phyloP scores from a whole-genome alignment of 2,113 vertebrate genomes.

The Beaufortia kweichowensis region DNA sequence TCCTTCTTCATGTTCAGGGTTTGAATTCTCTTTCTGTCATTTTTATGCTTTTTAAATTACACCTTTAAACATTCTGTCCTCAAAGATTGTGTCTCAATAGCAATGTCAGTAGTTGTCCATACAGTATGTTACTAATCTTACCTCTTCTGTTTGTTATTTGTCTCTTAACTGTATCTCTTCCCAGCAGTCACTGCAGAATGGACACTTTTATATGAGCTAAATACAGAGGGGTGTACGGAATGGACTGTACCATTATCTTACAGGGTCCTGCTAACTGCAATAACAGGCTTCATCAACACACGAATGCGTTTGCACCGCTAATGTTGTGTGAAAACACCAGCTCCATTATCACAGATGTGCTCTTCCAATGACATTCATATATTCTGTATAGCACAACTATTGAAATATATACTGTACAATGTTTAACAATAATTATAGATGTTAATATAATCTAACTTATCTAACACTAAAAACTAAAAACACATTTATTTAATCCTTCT shows the following conservation, averaged over 20 bases:
- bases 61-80: slow-evolving; percentile 55
- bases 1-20: slow-evolving; percentile 65
- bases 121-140: slow-evolving; percentile 63
- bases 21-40: slow-evolving; percentile 38
- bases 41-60: slow-evolving; percentile 41
- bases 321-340: neutral
- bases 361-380: slow-evolving; percentile 65
- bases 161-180: slow-evolving; percentile 71
- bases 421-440: no score
- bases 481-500: no score
- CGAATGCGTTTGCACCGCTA: slow-evolving; percentile 44
- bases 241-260: slow-evolving; percentile 59
- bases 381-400: no score
- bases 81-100: slow-evolving; percentile 24
- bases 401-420: no score
- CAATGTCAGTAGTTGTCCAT: slow-evolving; percentile 40
- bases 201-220: slow-evolving; percentile 75
- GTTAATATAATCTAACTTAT: no score
- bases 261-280: slow-evolving; percentile 34
- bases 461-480: no score
- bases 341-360: neutral
- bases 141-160: slow-evolving; percentile 61
- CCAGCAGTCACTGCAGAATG: slow-evolving; percentile 81
- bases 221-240: slow-evolving; percentile 73
- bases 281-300: neutral